Conservation (phyloP, 2,113 vertebrate genomes). For the Corythornis vintsioides region DNA sequence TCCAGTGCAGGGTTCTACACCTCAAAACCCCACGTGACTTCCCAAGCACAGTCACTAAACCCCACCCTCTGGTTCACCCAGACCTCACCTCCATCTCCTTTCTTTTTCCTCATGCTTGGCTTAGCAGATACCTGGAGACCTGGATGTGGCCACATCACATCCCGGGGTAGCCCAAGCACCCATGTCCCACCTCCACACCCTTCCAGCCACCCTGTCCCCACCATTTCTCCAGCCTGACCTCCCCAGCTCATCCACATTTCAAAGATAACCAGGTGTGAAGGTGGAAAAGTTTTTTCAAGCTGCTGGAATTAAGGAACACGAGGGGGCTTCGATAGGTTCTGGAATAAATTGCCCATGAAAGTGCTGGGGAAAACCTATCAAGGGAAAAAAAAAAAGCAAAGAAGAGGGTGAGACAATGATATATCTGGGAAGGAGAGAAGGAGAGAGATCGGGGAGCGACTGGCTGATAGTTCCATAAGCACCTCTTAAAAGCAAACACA, state of each 20-base stretch:
- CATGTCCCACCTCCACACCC: neutral
- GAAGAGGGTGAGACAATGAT: neutral
- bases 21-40: fast-evolving
- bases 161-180: neutral
- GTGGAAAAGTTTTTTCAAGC: constrained; percentile 11
- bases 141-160: fast-evolving
- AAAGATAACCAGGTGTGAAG: neutral
- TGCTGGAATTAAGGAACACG: constrained; percentile 10
- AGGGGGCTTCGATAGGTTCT: constrained; percentile 29
- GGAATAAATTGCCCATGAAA: constrained; percentile 72
- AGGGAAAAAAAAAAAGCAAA: neutral
- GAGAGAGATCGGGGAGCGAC: constrained; percentile 24
- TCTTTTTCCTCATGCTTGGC: fast-evolving
- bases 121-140: fast-evolving
- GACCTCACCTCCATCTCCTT: neutral
- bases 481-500: constrained; percentile 75
- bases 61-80: fast-evolving
- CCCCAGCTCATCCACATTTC: neutral
- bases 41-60: fast-evolving
- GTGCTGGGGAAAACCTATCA: constrained; percentile 39
- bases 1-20: fast-evolving
- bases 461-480: constrained; percentile 66
- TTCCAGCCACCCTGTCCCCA: neutral
- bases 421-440: constrained; percentile 17
- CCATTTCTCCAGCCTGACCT: neutral